Evolutionary conservation across 2,113 vertebrate genomes (phyloP).

Genomic region (Oncorhynchus gorbuscha): DNA sequence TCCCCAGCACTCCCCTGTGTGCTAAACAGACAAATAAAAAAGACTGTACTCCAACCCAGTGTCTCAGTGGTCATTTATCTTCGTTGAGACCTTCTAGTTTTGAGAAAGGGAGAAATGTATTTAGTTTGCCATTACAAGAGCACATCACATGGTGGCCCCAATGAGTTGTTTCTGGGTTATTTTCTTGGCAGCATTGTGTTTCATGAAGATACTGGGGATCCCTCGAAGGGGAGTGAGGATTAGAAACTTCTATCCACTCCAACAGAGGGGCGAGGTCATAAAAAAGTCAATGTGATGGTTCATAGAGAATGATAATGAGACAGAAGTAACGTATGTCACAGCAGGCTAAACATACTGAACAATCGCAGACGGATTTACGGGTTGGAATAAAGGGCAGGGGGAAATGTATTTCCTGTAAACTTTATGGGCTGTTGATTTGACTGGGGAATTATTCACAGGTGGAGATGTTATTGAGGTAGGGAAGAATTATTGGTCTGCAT

Average conservation of each 20-base stretch:
- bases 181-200: conserved; percentile 38
- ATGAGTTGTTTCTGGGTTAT: conserved; percentile 20
- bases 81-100: conserved; percentile 23
- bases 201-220: conserved; percentile 25
- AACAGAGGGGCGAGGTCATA: conserved; percentile 21
- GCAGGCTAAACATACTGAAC: conserved; percentile 35
- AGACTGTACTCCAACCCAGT: conserved; percentile 4
- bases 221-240: conserved; percentile 21
- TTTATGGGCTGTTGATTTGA: conserved; percentile 31
- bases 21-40: conserved; percentile 45
- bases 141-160: conserved; percentile 32
- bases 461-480: conserved; percentile 13
- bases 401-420: conserved; percentile 30
- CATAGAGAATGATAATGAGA: conserved; percentile 55
- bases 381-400: conserved; percentile 34
- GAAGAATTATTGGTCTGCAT: not conserved
- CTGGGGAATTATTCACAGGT: not conserved
- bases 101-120: conserved; percentile 50
- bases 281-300: conserved; percentile 29
- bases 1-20: conserved; percentile 33
- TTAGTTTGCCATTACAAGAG: conserved; percentile 36
- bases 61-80: conserved; percentile 52
- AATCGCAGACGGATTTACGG: conserved; percentile 24
- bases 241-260: conserved; percentile 38
- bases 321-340: conserved; percentile 48